Base-by-base conservation (phyloP, 2,888 invertebrate genomes). In the Dolichomitus sp. region DNA sequence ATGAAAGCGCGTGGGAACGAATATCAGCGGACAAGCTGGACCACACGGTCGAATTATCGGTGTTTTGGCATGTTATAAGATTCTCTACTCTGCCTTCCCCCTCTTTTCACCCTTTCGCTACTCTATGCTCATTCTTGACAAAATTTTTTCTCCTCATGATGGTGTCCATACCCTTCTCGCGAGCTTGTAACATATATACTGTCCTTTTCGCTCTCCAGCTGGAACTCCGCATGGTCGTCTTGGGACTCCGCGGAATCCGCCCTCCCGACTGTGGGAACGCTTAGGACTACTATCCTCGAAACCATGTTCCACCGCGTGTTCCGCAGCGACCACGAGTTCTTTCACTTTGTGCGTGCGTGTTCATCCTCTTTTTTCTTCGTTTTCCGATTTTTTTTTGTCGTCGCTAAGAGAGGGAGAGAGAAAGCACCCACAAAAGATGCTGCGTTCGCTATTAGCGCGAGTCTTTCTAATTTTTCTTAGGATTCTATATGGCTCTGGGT, bases 11-110 rank as follows among this genome's bases (percentile, higher is more conserved):
- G 93, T 93, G 93, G 92, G 93, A 93, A 93, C 90, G 91, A 89
- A 89, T 90, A 91, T 92, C 89, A 86, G 87, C 88, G 87, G 90
- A 92, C 89, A 89, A 88, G 90, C 89, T 85, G 87, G 93, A 92
- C 93, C 93, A 93, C 93, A 93, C 93, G 89, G 92, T 92, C 93
- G 93, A 92, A 92, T 93, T 93, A 93, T 93, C 93, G 93, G 89
- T 92, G 92, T 93, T 93, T 93, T 92, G 93, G 93, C 93, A 91
- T 93, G 93, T 93, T 92, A 90, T 89, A 90, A 90, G 42, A 65
- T 83, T 85, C 52, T 74, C 66, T 73, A 68, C 73, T 57, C 85
- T 74, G 4, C 74, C 81, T 7, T 30, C 50, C 65, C 69, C 48
- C 52, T 19, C 17, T 17, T 40, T 70, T n/a, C 19, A 19, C 37